These are phyloP conservation scores for Plumapathes pennacea DNA, from an alignment of 92 coral and sea anemone species.

Conservation along the genomic window DNA sequence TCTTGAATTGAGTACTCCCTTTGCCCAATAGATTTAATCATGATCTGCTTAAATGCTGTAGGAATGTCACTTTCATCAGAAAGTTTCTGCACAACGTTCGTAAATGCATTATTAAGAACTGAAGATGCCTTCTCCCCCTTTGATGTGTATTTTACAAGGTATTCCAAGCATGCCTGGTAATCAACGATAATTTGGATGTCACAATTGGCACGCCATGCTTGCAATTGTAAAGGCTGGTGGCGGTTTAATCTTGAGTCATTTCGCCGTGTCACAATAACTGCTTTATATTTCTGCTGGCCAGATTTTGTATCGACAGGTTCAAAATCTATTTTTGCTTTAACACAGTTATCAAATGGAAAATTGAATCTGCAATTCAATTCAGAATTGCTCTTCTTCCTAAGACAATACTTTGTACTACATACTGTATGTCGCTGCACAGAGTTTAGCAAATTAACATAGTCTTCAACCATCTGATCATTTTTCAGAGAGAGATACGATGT, in stretches of 20 bases:
- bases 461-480: slow-evolving; percentile 10
- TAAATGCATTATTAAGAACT: slow-evolving; percentile 33
- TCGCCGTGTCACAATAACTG: slow-evolving; percentile 13
- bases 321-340: slow-evolving; percentile 20
- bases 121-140: slow-evolving; percentile 32
- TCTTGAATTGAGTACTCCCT: slow-evolving; percentile 40
- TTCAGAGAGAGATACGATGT: slow-evolving; percentile 24
- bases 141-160: slow-evolving; percentile 23
- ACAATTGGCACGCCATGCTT: slow-evolving; percentile 12
- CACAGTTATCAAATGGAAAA: slow-evolving; percentile 29
- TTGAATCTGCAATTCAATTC: slow-evolving; percentile 19
- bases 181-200: slow-evolving; percentile 42
- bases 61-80: slow-evolving; percentile 7
- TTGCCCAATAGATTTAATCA: slow-evolving; percentile 40
- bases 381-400: slow-evolving; percentile 10
- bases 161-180: slow-evolving; percentile 28
- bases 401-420: slow-evolving; percentile 30
- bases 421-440: slow-evolving; percentile 20
- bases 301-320: slow-evolving; percentile 24
- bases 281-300: slow-evolving; percentile 16
- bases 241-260: slow-evolving; percentile 26
- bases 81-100: slow-evolving; percentile 13
- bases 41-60: slow-evolving; percentile 18
- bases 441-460: slow-evolving; percentile 17
- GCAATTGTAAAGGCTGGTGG: slow-evolving; percentile 23